Evolutionary conservation across 1,140 invertebrate species (phyloP).

Genomic region (Contarinia nasturtii): DNA sequence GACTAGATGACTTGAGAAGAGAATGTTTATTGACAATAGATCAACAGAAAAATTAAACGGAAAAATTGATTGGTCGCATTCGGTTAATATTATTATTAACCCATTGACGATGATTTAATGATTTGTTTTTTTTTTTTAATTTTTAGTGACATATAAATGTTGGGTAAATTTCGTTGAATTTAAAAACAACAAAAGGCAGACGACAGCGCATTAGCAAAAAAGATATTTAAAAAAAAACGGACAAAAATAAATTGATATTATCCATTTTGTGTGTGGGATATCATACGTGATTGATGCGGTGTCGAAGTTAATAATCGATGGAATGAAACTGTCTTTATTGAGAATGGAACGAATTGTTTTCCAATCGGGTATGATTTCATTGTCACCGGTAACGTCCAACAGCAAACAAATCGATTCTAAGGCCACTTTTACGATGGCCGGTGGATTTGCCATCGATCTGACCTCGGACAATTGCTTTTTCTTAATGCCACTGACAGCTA

Average conservation of each 20-base stretch:
- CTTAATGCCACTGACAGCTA: slow-evolving; percentile 92
- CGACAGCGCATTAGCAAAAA: background rate
- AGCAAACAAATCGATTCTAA: slow-evolving; percentile 90
- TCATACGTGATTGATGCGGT: slow-evolving; percentile 87
- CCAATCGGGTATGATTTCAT: slow-evolving; percentile 79
- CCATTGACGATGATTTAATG: no score
- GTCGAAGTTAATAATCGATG: slow-evolving; percentile 93
- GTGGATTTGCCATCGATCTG: slow-evolving; percentile 86
- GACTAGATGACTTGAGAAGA: background rate
- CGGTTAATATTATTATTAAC: no score
- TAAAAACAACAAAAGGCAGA: background rate
- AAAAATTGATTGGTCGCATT: no score
- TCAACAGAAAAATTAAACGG: no score
- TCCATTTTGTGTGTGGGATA: no score
- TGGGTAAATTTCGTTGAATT: background rate
- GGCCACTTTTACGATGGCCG: slow-evolving; percentile 79
- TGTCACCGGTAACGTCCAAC: slow-evolving; percentile 34
- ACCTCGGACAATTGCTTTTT: slow-evolving; percentile 92
- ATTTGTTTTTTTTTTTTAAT: no score
- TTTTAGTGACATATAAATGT: background rate
- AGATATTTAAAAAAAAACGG: slow-evolving; percentile 23
- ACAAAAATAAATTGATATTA: background rate
- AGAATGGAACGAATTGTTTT: slow-evolving; percentile 81
- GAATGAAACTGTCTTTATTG: slow-evolving; percentile 96
- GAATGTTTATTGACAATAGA: no score